Evolutionary conservation across 2,797 vertebrate genomes (phyloP).

Genomic region (Alosa sapidissima): DNA sequence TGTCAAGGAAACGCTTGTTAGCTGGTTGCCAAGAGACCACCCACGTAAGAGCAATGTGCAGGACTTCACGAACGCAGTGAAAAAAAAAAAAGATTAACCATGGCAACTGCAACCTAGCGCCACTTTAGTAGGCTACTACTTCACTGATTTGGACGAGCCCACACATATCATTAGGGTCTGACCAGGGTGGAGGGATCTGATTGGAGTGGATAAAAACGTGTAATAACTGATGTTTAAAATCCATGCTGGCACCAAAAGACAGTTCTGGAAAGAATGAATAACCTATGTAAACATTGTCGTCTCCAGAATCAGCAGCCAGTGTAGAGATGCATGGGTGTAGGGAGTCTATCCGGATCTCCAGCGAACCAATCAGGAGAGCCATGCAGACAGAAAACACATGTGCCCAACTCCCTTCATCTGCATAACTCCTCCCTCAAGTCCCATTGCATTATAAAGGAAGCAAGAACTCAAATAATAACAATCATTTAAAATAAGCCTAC

Average conservation of each 20-base stretch:
- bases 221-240: neutral
- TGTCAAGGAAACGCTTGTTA: slow-evolving; percentile 16
- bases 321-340: neutral
- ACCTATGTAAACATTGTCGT: neutral
- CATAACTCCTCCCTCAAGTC: neutral
- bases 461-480: neutral
- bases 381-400: neutral
- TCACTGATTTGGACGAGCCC: slow-evolving; percentile 4
- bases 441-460: slow-evolving; percentile 11
- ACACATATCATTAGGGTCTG: neutral
- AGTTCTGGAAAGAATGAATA: neutral
- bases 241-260: neutral
- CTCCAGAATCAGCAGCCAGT: neutral
- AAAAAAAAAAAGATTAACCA: neutral
- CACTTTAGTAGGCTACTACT: neutral
- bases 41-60: slow-evolving; percentile 32
- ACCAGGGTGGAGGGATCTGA: neutral
- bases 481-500: neutral
- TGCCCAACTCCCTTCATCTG: neutral
- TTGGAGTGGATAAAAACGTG: neutral
- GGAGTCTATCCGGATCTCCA: neutral
- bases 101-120: neutral
- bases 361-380: neutral
- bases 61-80: slow-evolving; percentile 10
- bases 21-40: slow-evolving; percentile 43